Evolutionary conservation across 2,888 invertebrate species (phyloP), one percentile per base, ranked within the genome.

Genomic region (Lasioglossum villosulum): DNA sequence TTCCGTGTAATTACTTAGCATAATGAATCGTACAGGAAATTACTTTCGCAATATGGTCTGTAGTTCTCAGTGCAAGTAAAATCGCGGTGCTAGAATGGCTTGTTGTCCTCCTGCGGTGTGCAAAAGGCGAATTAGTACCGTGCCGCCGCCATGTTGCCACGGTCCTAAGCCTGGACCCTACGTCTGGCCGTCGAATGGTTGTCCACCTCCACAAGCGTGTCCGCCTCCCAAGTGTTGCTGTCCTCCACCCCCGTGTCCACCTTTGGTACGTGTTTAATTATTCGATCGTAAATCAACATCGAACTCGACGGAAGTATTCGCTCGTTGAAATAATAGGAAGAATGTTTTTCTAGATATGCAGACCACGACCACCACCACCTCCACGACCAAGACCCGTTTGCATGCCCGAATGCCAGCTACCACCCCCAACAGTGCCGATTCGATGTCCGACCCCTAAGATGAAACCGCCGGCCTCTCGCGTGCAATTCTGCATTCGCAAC

Each of bases 81-180:
- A 34, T 59, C 23, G 30, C 4, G 52, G 37, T 68, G 52, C 48
- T 76, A 83, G 37, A 88, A 90, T 92, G 88, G 74, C 78, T 45
- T 89, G 86, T 72, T 42, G 34, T 16, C 71, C 34, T 48, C 0
- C 37, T 42, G 0, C 37, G 10, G 80, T 83, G 56, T 23, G 39
- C 2, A 79, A 59, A 34, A 86, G 75, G 70, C 76, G 75, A 72
- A n/a, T 30, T 16, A 90, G 90, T 66, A 86, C 90, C 39, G 52
- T 91, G 30, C 92, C 92, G 8, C 93, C 92, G 8, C 87, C 82
- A 8, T 93, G 92, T 86, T 87, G 75, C 72, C 93, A 93, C 30
- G 75, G 89, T 75, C 72, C 72, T 48, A 89, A 82, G 84, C 90
- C 90, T 34, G 48, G 86, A 37, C 89, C 88, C 8, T 93, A 92